phyloP scores from a whole-genome alignment of 92 coral and sea anemone genomes.

The Virgularia gustaviana region DNA sequence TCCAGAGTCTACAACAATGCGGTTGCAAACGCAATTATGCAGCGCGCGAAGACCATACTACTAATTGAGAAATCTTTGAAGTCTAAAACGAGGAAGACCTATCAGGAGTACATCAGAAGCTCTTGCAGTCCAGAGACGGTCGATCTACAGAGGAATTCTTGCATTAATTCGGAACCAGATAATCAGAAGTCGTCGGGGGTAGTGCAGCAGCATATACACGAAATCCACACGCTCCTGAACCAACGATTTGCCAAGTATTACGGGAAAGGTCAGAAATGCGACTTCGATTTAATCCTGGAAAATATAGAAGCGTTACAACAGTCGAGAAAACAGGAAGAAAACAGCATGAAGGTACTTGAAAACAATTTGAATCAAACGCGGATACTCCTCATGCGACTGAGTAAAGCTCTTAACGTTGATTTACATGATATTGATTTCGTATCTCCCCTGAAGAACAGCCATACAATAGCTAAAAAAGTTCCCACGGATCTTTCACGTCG shows the following conservation, averaged over 20 bases:
- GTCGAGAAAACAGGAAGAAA: constrained; percentile 26
- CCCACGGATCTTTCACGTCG: neutral
- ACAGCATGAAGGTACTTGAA: constrained; percentile 66
- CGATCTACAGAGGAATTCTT: neutral
- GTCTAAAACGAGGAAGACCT: neutral
- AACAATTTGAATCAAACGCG: constrained; percentile 78
- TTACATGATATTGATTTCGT: neutral
- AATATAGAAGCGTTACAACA: constrained; percentile 56
- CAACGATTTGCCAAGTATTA: constrained; percentile 11
- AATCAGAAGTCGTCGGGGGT: constrained; percentile 5
- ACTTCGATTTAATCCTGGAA: constrained; percentile 2
- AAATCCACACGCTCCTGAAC: neutral
- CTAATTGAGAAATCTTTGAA: neutral
- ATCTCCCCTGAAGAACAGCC: constrained; percentile 1
- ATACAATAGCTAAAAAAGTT: neutral
- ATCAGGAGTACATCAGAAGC: neutral
- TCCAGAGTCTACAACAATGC: neutral
- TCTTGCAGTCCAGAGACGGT: constrained; percentile 12
- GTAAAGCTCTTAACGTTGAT: constrained; percentile 4
- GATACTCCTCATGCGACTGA: constrained; percentile 20
- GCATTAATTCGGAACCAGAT: neutral
- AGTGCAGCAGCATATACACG: neutral
- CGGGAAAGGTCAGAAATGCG: constrained; percentile 3
- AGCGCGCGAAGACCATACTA: neutral
- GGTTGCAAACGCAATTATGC: neutral